phyloP scores from a whole-genome alignment of 2,888 invertebrate species.

The Rotaria sp. region DNA sequence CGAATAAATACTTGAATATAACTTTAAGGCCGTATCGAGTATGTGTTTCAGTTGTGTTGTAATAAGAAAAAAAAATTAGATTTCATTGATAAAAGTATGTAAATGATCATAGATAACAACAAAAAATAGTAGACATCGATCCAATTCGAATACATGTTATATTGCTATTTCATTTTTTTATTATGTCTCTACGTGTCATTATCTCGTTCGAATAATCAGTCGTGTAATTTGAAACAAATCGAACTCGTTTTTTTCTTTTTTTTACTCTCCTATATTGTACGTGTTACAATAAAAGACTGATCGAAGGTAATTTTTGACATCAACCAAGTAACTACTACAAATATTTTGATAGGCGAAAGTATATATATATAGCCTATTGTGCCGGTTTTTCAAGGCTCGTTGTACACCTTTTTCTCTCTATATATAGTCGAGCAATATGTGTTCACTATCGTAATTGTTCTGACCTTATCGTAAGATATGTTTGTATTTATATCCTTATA shows the following conservation, averaged over 20 bases:
- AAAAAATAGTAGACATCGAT: neutral
- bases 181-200: neutral
- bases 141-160: neutral
- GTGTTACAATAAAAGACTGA: neutral
- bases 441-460: neutral
- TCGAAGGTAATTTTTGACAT: neutral
- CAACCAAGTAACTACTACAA: neutral
- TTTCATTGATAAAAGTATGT: neutral
- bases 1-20: neutral
- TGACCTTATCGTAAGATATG: neutral
- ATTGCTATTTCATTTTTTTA: neutral
- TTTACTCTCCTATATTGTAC: neutral
- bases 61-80: too few relatives aligned
- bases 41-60: neutral
- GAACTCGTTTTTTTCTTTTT: neutral
- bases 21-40: neutral
- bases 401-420: neutral
- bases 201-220: neutral
- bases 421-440: neutral
- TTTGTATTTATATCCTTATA: neutral
- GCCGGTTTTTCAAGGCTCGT: neutral
- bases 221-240: neutral
- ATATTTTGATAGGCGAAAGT: neutral
- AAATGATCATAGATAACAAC: neutral
- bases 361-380: neutral